phyloP scores from a whole-genome alignment of 2,113 vertebrate species.

The Pseudonaja textilis region DNA sequence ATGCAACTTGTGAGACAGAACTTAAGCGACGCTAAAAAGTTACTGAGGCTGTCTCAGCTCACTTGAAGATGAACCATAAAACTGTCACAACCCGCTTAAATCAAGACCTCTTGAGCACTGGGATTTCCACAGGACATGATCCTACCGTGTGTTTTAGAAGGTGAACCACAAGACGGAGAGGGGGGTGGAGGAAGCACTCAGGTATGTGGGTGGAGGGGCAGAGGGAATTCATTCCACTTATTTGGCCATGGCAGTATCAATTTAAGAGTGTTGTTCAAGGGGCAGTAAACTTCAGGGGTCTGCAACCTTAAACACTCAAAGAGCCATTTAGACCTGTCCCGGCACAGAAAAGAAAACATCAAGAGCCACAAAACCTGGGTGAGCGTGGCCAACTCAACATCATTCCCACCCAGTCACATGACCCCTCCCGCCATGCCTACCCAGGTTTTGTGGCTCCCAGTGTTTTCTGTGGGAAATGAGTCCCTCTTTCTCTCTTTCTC shows the following conservation, averaged over 20 bases:
- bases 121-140: constrained; percentile 67
- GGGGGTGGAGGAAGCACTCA: not conserved
- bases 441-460: too few species aligned
- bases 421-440: too few species aligned
- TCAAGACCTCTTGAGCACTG: constrained; percentile 54
- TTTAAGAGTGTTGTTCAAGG: not conserved
- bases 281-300: not conserved
- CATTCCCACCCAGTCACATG: too few species aligned
- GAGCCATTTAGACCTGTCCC: too few species aligned
- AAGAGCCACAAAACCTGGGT: too few species aligned
- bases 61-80: constrained; percentile 69
- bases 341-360: too few species aligned
- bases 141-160: constrained; percentile 54
- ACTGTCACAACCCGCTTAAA: constrained; percentile 71
- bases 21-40: constrained; percentile 72
- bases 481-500: too few species aligned
- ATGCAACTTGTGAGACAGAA: constrained; percentile 54
- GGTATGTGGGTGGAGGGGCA: not conserved
- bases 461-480: too few species aligned
- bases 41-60: constrained; percentile 68
- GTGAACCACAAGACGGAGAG: constrained; percentile 6
- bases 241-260: not conserved
- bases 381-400: too few species aligned
- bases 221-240: not conserved
- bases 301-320: too few species aligned